phyloP scores from a whole-genome alignment of 1,140 invertebrate species.

The Mamestra configurata region DNA sequence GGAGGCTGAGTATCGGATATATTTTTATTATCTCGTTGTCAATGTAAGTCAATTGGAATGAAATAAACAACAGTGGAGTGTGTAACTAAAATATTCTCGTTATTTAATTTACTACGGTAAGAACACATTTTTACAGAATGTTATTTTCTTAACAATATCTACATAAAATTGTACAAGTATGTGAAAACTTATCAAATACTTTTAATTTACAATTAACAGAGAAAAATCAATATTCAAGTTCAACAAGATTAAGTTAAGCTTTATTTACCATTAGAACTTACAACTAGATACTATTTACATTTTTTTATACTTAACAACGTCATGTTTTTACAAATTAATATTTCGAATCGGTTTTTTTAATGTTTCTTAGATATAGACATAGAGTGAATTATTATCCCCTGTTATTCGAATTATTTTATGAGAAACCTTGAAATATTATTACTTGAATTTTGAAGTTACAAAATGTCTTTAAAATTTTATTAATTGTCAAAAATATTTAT shows the following conservation, averaged over 20 bases:
- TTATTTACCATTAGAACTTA: constrained; percentile 74
- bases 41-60: constrained; percentile 18
- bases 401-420: background rate
- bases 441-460: background rate
- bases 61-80: constrained; percentile 76
- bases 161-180: constrained; percentile 86
- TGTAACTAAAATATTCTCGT: constrained; percentile 88
- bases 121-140: constrained; percentile 88
- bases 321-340: constrained; percentile 70
- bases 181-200: constrained; percentile 83
- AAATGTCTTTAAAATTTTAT: no score
- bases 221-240: constrained; percentile 83
- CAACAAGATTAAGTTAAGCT: constrained; percentile 85
- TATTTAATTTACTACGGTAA: constrained; percentile 88
- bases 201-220: constrained; percentile 86
- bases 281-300: constrained; percentile 81
- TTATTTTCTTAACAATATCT: constrained; percentile 85
- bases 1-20: background rate
- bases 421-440: background rate
- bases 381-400: no score
- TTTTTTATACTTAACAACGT: constrained; percentile 66
- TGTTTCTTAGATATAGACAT: constrained; percentile 48
- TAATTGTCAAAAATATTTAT: no score
- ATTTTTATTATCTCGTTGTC: background rate
- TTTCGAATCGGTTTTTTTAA: constrained; percentile 62